Evolutionary conservation across 2,797 vertebrate species (phyloP).

Genomic region (Orientallactaga sibirica): DNA sequence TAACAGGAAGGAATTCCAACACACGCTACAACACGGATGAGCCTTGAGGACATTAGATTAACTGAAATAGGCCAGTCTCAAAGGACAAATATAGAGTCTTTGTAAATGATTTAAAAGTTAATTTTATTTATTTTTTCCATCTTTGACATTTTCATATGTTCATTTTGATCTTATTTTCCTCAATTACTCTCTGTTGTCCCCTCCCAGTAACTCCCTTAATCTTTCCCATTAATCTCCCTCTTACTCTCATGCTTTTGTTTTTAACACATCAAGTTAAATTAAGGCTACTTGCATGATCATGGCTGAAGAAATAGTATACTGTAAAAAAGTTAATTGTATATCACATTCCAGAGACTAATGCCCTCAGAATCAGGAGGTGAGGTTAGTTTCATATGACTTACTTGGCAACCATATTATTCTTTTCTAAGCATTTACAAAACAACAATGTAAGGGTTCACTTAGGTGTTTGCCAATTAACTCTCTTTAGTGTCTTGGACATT

Average conservation of each 20-base stretch:
- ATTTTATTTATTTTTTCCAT: too few relatives aligned
- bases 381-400: neutral
- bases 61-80: neutral
- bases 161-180: too few relatives aligned
- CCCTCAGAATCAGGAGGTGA: neutral
- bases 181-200: too few relatives aligned
- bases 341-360: neutral
- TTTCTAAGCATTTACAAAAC: neutral
- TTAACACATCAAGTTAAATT: too few relatives aligned
- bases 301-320: too few relatives aligned
- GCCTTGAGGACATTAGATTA: neutral
- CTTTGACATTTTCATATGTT: too few relatives aligned
- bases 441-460: neutral
- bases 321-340: too few relatives aligned
- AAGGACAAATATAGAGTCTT: neutral
- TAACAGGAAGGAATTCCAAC: constrained; percentile 22
- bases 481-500: constrained; percentile 6
- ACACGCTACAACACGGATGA: neutral
- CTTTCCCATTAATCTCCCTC: too few relatives aligned
- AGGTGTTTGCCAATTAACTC: neutral
- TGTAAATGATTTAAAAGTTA: too few relatives aligned
- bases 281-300: too few relatives aligned
- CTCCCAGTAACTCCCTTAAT: too few relatives aligned
- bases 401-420: neutral
- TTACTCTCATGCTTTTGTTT: too few relatives aligned